Evolutionary conservation across 2,113 vertebrate species (phyloP), one percentile per base, ranked within the genome.

Genomic region (Cichladusa arquata): DNA sequence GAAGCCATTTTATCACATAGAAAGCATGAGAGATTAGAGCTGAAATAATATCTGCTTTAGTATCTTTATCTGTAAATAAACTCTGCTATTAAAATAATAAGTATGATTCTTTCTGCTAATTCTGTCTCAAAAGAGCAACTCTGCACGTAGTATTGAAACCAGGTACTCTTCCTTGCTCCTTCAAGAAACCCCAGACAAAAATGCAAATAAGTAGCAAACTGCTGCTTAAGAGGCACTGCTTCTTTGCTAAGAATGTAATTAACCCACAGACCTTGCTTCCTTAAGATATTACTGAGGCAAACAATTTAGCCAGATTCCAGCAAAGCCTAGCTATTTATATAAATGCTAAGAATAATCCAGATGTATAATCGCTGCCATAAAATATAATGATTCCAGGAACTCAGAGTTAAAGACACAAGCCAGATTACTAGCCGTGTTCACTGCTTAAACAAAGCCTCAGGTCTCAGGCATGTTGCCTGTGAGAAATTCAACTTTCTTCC

Each of bases 311-410:
- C 19, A 73, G 69, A 74, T 86, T 91, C 56, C 66, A 86, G 65
- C 51, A 89, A 91, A 92, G 34, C 65, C 54, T 76, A 69, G 26
- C 23, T 95, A 53, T 89, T 87, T 87, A 42, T 85, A 72, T 50
- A 76, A 96, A 79, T 45, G 67, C 15, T 36, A 62, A 95, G 48
- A 74, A 71, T 78, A 95, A 96, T 91, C 64, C 60, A 67, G 73
- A 92, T 6, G 5, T 61, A 56, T 79, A 86, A 89, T 81, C 26
- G 5, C 40, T 87, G 33, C n/a, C 33, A 65, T 89, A 91, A 92
- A 87, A 57, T n/a, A 64, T 38, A 86, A 93, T 67, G 29, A 90
- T 67, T 92, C 67, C 64, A 66, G 10, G 54, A 85, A 74, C 19
- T 57, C 29, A 8, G 62, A 61, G 24, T 66, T 92, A 81, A 91